Evolutionary conservation across 2,797 vertebrate species (phyloP).

Genomic region (Poeciliopsis turneri): DNA sequence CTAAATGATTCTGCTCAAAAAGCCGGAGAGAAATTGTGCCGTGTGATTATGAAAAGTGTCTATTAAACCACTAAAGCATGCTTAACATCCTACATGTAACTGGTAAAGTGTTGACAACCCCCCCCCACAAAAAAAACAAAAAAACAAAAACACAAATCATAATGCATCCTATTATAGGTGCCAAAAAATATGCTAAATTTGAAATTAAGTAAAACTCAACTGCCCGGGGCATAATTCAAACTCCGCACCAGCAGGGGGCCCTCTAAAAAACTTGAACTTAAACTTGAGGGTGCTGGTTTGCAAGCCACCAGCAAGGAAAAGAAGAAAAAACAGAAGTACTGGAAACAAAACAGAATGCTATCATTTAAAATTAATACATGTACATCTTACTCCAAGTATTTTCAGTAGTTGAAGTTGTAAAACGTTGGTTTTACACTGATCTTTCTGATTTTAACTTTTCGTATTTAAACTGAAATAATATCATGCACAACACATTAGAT

Average conservation of each 20-base stretch:
- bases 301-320: background rate
- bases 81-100: background rate
- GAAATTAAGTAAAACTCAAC: background rate
- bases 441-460: background rate
- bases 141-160: background rate
- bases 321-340: background rate
- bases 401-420: background rate
- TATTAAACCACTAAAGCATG: background rate
- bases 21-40: background rate
- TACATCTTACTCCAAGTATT: background rate
- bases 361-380: background rate
- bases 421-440: background rate
- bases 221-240: background rate
- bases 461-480: background rate
- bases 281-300: background rate
- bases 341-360: background rate
- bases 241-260: background rate
- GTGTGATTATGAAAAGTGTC: background rate
- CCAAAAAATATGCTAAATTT: background rate
- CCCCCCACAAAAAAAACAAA: accelerated
- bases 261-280: background rate
- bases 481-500: background rate
- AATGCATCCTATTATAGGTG: background rate
- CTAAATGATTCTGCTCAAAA: background rate
- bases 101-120: background rate